Evolutionary conservation across 2,797 vertebrate species (phyloP), one percentile per base, ranked within the genome.

Genomic region (Onychomys arenicola): DNA sequence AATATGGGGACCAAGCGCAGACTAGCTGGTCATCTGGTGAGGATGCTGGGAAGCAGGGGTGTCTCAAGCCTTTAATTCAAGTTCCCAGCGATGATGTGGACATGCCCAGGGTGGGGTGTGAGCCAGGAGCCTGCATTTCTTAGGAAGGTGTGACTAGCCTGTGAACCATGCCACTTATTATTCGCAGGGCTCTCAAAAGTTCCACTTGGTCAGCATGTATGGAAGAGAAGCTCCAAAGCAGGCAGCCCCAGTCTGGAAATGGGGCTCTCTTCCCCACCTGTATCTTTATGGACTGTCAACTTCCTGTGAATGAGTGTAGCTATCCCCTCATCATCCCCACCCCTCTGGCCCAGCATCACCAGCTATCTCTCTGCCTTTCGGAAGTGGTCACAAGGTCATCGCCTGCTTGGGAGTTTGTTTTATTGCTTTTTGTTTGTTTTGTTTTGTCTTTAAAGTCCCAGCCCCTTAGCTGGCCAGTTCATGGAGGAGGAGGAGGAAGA

Each of bases 401-500:
- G n/a, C 57, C 83, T 80, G 63, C 65, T 93, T 94, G 87, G 89
- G 81, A 16, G n/a, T 61, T 82, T 55, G 55, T 55, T 55, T 55
- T 55, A 55, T 55, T 55, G 55, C 55, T 59, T 17, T 40, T 61
- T 57, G 4, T 25, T 82, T 82, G 37, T 63, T 83, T 46, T 67
- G 49, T 67, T n/a, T 67, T 86, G 89, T 71, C 91, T 96, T 95
- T 6, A 0, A 96, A 96, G 63, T 29, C 71, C 63, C 61, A 27
- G 14, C 55, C 94, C 84, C 84, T 94, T 94, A 82, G 67, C 96
- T 57, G 96, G 96, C 97, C 98, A 97, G 97, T 97, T 86, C 81
- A 95, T 93, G 52, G 87, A 97, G 96, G 88, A 97, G 96, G 88
- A 97, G 96, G 85, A 96, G 85, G 98, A 96, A 96, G 90, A 86